A percentile compares a stretch with the other conserved stretches of the same genome.
Evolutionary conservation across 2,797 vertebrate genomes (phyloP).

Genomic region (Crenuchus spilurus): DNA sequence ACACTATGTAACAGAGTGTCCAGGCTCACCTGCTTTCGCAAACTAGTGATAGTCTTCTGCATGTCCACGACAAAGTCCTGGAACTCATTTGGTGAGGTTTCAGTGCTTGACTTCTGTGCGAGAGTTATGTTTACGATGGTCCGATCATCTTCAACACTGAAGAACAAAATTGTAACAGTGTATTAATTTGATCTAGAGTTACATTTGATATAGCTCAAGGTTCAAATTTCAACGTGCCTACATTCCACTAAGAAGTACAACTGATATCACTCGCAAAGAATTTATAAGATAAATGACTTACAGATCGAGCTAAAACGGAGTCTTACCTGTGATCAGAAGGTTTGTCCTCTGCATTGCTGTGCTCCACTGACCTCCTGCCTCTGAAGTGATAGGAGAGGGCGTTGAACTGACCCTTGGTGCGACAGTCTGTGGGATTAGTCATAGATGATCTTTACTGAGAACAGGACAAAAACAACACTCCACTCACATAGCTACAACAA

Average conservation of each 20-base stretch:
- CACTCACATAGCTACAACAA: background rate
- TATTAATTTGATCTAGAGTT: background rate
- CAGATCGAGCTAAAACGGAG: constrained; percentile 56
- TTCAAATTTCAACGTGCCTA: background rate
- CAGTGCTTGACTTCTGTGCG: constrained; percentile 67
- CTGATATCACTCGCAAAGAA: background rate
- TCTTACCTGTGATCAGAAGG: constrained; percentile 69
- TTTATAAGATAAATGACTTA: background rate
- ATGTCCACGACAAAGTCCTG: constrained; percentile 93
- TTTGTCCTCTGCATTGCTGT: constrained; percentile 86
- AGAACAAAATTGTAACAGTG: constrained; percentile 19
- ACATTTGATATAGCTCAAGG: background rate
- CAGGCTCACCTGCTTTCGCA: constrained; percentile 88
- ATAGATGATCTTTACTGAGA: constrained; percentile 38
- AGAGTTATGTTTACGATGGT: constrained; percentile 72
- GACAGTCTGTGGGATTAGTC: constrained; percentile 82
- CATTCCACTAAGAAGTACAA: background rate
- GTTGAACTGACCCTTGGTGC: constrained; percentile 95
- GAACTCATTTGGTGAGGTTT: constrained; percentile 83
- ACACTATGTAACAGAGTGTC: background rate
- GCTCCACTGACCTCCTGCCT: constrained; percentile 87
- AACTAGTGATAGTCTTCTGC: constrained; percentile 94
- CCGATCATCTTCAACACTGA: constrained; percentile 67
- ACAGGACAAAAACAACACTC: background rate
- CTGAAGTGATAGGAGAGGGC: constrained; percentile 94